Evolutionary conservation across 2,888 invertebrate species (phyloP), one percentile per base, ranked within the genome.

Genomic region (Acleris holmiana): DNA sequence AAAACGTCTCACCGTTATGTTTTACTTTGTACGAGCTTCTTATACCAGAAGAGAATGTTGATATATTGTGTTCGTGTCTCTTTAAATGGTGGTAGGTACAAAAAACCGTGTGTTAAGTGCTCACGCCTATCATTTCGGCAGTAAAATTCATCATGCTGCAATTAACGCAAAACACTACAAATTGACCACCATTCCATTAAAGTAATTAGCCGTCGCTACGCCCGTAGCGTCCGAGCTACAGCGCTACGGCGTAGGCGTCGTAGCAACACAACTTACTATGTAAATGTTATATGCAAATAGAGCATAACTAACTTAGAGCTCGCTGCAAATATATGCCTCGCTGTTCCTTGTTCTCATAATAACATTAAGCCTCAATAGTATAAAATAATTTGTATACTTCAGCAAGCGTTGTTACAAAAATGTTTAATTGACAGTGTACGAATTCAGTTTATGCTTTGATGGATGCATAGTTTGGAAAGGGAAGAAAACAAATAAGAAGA

Each of bases 201-300:
- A 44, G 49, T 65, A 65, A 65, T 65, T 65, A 58, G 48, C 55
- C 44, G 21, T 44, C 48, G 59, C 64, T 64, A 64, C 64, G 64
- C 59, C 53, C 54, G 64, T 59, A 50, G 64, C 61, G 61, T 44
- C 23, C 17, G 23, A 29, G 59, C 65, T 64, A 64, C 64, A 59
- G 48, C 23, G 18, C 59, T 65, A 65, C 65, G 65, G 49, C 65
- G 59, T 65, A 60, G 59, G 47, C 19, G 41, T 7, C 59, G 65
- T 65, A 65, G 65, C 65, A 49, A 23, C 29, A 41, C 49, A 64
- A 51, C 57, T 63, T 40, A 46, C 46, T 58, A 53, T 58, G 58
- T 25, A 47, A 64, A 58, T 64, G n/a, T 21, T 15, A 21, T 49
- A 35, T 35, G 35, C 35, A 35, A 35, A 35, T 35, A 35, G 35